phyloP scores from a whole-genome alignment of 1,140 invertebrate genomes.

The Trinorchestia longiramus region DNA sequence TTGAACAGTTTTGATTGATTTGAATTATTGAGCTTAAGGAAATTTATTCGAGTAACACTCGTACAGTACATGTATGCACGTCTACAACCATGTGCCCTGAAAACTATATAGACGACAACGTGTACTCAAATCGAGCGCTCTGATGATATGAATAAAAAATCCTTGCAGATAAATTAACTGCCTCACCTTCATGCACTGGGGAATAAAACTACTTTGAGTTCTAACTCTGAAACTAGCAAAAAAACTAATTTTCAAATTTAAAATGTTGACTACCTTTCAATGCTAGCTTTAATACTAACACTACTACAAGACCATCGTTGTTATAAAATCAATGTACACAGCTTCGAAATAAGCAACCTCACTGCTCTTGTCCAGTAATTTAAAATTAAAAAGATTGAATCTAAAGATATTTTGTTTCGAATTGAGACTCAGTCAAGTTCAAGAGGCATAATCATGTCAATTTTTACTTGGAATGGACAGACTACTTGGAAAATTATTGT shows the following conservation, averaged over 20 bases:
- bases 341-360: too few relatives aligned
- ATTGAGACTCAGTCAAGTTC: too few relatives aligned
- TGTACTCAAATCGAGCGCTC: not conserved
- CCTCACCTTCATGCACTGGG: not conserved
- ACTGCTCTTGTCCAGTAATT: too few relatives aligned
- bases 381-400: too few relatives aligned
- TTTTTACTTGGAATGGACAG: not conserved
- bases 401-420: too few relatives aligned
- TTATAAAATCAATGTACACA: too few relatives aligned
- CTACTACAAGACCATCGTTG: too few relatives aligned
- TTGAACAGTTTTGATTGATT: not conserved
- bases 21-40: not conserved
- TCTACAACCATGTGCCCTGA: not conserved
- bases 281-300: not conserved
- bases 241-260: not conserved
- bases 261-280: not conserved
- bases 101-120: not conserved
- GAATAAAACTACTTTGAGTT: not conserved
- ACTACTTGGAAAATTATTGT: not conserved
- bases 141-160: not conserved
- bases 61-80: not conserved
- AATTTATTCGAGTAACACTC: not conserved
- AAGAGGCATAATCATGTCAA: not conserved
- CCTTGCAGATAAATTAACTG: not conserved
- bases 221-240: not conserved